These are phyloP conservation scores for Drosophila mimica DNA, from an alignment of 2,888 invertebrate species.

Conservation along the genomic window DNA sequence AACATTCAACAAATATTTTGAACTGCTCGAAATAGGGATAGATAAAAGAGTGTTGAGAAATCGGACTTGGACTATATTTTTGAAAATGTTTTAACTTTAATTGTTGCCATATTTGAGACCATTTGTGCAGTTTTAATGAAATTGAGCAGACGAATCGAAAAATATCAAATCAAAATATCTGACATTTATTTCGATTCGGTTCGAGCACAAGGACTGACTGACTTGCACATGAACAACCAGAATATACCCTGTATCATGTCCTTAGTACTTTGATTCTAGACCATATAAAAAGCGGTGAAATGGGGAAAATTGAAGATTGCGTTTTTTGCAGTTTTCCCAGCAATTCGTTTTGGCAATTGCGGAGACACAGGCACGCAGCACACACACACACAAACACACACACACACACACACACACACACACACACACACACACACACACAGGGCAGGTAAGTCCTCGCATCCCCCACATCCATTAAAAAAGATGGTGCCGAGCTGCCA, in stretches of 20 bases:
- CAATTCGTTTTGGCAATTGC: conserved; percentile 45
- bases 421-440: background rate
- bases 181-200: background rate
- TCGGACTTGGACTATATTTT: background rate
- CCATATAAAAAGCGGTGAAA: background rate
- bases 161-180: background rate
- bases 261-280: background rate
- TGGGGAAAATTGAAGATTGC: conserved; percentile 43
- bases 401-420: conserved; percentile 1
- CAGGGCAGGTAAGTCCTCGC: conserved; percentile 14
- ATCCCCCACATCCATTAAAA: background rate
- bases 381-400: conserved; percentile 16
- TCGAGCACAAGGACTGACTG: background rate
- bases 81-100: background rate
- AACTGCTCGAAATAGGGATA: background rate
- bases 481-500: conserved; percentile 23
- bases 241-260: background rate
- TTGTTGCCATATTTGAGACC: background rate
- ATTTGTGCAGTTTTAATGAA: background rate
- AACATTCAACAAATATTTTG: background rate
- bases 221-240: background rate
- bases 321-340: conserved; percentile 6
- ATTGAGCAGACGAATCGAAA: background rate
- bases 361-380: conserved; percentile 31
- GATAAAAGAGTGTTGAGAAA: background rate